Percentiles rank a stretch among this genome's conserved stretches.
phyloP scores from a whole-genome alignment of 1,140 invertebrate genomes.

The Zaprionus tsacasi region DNA sequence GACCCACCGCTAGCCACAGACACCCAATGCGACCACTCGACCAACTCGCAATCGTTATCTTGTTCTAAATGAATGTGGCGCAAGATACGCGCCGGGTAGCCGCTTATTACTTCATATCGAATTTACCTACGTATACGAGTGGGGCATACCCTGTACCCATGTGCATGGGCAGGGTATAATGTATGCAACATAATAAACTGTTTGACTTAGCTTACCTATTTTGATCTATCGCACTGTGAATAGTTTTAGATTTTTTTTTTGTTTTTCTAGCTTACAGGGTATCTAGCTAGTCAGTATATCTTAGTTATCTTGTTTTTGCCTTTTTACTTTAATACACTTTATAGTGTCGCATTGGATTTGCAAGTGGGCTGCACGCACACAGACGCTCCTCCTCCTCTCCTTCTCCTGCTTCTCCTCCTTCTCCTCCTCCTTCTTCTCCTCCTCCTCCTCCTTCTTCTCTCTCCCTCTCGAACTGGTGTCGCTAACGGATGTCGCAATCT shows the following conservation, averaged over 20 bases:
- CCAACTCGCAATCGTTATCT: constrained; percentile 59
- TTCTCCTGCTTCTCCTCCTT: not conserved
- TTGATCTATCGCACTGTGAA: too few species aligned
- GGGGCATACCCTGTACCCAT: not conserved
- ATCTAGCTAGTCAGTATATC: not conserved
- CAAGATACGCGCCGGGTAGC: constrained; percentile 58
- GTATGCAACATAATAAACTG: not conserved
- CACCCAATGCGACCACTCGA: constrained; percentile 17
- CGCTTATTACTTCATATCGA: constrained; percentile 75
- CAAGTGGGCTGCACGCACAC: constrained; percentile 41
- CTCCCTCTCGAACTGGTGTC: not conserved
- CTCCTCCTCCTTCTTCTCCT: not conserved
- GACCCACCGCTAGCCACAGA: too few species aligned
- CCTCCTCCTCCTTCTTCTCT: not conserved
- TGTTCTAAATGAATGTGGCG: constrained; percentile 76
- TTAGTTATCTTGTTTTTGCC: not conserved
- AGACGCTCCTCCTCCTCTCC: too few species aligned
- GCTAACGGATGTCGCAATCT: constrained; percentile 72
- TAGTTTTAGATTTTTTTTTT: too few species aligned
- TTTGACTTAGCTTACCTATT: too few species aligned
- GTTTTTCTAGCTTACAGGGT: too few species aligned
- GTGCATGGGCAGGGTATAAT: not conserved
- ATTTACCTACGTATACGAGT: constrained; percentile 60
- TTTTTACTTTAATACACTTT: constrained; percentile 18
- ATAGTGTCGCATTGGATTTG: constrained; percentile 57